Evolutionary conservation across 2,113 vertebrate species (phyloP), one percentile per base, ranked within the genome.

Genomic region (Ciconia boyciana): DNA sequence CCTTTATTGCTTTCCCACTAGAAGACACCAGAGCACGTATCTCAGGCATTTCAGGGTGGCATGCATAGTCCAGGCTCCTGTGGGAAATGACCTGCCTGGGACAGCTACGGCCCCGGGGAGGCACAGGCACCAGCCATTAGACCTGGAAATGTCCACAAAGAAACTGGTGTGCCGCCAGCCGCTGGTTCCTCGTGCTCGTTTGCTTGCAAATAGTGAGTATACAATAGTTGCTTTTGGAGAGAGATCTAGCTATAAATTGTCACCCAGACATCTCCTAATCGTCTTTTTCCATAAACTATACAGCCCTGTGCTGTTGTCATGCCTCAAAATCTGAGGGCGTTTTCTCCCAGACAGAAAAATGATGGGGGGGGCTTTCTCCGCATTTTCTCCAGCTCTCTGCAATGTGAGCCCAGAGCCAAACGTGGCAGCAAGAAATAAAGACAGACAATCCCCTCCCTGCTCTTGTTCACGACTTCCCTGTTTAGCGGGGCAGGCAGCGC

Each of bases 161-260:
- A 22, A 43, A 52, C 13, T 3, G 18, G 10, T 52, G n/a, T 32
- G 41, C 77, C 61, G 41, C 49, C 44, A 48, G 69, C 54, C 0
- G 0, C 81, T 48, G 68, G 4, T 36, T 82, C 46, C 52, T 54
- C 1, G 0, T 8, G 10, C 18, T 17, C 0, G 1, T 55, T 69
- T 78, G 10, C 22, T 39, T 69, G 60, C 49, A 89, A 61, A 70
- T 3, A 32, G n/a, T 12, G 28, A 76, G 39, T 17, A 49, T 13
- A 17, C 1, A 6, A 5, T 10, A 36, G 41, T 12, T 76, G 41
- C 71, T 83, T 46, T 36, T 51, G 43, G 68, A 68, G 81, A 72
- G 55, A 83, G 16, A 51, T 60, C 52, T 29, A 46, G 29, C 58
- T 60, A 13, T 26, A 57, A 78, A 31, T 7, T 51, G 21, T 76